Evolutionary conservation across 2,888 invertebrate genomes (phyloP).

Genomic region (Ramazzottius varieornatus): DNA sequence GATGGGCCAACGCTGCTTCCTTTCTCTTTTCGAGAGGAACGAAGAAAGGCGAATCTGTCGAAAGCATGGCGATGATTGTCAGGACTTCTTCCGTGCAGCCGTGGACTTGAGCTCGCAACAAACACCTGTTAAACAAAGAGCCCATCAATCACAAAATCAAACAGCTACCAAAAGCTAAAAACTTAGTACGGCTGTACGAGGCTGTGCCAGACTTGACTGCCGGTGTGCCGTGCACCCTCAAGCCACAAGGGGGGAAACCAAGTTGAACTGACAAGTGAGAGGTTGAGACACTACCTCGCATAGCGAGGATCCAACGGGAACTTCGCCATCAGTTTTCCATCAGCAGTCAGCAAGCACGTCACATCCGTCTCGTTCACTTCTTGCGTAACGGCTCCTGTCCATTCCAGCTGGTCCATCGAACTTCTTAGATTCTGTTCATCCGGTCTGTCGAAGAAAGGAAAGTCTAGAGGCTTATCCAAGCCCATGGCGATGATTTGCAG

Average conservation of each 20-base stretch:
- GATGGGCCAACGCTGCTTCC: conserved; percentile 15
- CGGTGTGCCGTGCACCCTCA: no score
- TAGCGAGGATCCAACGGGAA: neutral
- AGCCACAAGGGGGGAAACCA: no score
- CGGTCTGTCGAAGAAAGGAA: conserved; percentile 6
- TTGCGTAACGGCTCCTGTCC: conserved; percentile 16
- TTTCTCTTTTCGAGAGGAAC: conserved; percentile 13
- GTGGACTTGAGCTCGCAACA: neutral
- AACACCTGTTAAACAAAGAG: neutral
- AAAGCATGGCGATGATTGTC: neutral
- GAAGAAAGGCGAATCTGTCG: neutral
- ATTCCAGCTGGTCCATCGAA: conserved; percentile 16
- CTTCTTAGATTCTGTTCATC: neutral
- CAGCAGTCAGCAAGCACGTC: neutral
- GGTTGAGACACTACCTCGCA: no score
- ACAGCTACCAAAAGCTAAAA: no score
- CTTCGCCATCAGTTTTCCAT: neutral
- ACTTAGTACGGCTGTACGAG: no score
- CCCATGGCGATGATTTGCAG: conserved; percentile 7
- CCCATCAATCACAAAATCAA: no score
- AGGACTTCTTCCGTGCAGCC: conserved; percentile 68
- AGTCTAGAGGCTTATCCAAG: conserved; percentile 5
- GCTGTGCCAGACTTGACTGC: no score
- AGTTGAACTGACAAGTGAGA: no score
- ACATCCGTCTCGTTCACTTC: conserved; percentile 1